These are phyloP conservation scores for Andrena fulva DNA, from an alignment of 2,888 invertebrate species.

Conservation along the genomic window DNA sequence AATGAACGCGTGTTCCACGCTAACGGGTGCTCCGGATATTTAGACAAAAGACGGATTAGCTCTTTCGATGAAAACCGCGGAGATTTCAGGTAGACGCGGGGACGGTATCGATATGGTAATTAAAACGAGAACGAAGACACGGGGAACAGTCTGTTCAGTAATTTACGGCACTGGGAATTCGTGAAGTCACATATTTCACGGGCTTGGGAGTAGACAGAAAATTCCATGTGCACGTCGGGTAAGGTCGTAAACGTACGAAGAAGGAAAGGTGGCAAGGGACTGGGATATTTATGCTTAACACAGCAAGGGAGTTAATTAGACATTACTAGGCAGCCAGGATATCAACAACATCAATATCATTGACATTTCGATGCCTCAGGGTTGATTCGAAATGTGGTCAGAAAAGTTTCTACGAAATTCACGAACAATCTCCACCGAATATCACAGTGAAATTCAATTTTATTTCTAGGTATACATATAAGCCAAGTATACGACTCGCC, in stretches of 20 bases:
- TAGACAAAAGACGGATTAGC: not conserved
- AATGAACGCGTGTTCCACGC: not conserved
- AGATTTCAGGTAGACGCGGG: not conserved
- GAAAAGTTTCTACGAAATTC: not conserved
- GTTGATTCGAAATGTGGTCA: not conserved
- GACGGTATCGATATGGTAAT: not conserved
- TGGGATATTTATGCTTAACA: constrained; percentile 1
- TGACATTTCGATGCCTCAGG: constrained; percentile 23
- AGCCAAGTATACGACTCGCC: not conserved
- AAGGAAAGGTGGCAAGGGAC: not conserved
- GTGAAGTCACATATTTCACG: not conserved
- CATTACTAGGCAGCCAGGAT: not conserved
- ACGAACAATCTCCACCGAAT: not conserved
- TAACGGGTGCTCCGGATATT: not conserved
- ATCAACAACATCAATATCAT: constrained; percentile 9
- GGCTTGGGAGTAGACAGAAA: not conserved
- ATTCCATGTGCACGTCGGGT: not conserved
- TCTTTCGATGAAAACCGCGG: not conserved
- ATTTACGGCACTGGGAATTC: not conserved
- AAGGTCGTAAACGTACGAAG: constrained; percentile 1
- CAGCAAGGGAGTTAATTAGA: constrained; percentile 4
- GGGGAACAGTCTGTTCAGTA: not conserved
- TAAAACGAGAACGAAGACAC: not conserved
- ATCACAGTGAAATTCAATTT: not conserved
- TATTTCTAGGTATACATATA: not conserved